phyloP scores from a whole-genome alignment of 35 echinoderm and acorn worm species.

The Strongylocentrotus purpuratus region DNA sequence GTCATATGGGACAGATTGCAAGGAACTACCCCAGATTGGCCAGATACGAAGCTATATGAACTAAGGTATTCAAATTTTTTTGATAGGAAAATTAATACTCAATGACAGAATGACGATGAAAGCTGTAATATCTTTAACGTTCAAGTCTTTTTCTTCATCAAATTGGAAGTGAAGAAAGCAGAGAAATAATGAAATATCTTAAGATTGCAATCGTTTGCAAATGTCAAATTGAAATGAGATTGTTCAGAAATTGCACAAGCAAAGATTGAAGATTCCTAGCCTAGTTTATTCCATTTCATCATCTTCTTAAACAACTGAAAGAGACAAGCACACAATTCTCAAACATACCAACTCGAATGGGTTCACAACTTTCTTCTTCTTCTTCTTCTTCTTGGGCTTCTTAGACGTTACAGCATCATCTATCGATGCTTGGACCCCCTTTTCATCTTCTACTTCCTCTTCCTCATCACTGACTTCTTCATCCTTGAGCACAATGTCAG shows the following conservation, averaged over 20 bases:
- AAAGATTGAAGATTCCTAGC: too few species aligned
- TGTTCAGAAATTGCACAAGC: too few species aligned
- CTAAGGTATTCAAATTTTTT: too few species aligned
- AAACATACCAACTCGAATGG: slow-evolving; percentile 39
- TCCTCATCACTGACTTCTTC: not conserved
- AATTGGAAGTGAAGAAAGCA: too few species aligned
- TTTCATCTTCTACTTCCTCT: not conserved
- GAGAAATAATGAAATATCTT: not conserved
- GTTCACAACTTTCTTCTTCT: slow-evolving; percentile 27
- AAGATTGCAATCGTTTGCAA: not conserved
- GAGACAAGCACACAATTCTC: not conserved
- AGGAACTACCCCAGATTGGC: too few species aligned
- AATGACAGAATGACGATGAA: too few species aligned
- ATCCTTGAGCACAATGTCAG: not conserved
- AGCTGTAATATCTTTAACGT: not conserved
- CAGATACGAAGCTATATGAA: not conserved
- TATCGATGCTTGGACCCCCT: not conserved
- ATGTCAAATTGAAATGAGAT: not conserved
- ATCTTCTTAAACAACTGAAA: not conserved
- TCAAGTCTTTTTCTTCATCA: not conserved
- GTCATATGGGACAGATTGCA: not conserved
- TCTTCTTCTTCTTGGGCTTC: not conserved
- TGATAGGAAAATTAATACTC: too few species aligned
- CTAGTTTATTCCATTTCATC: not conserved
- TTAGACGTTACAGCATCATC: not conserved